These are phyloP conservation scores for Microcebus tavaratra DNA, from an alignment of 2,113 vertebrate species.

Conservation along the genomic window DNA sequence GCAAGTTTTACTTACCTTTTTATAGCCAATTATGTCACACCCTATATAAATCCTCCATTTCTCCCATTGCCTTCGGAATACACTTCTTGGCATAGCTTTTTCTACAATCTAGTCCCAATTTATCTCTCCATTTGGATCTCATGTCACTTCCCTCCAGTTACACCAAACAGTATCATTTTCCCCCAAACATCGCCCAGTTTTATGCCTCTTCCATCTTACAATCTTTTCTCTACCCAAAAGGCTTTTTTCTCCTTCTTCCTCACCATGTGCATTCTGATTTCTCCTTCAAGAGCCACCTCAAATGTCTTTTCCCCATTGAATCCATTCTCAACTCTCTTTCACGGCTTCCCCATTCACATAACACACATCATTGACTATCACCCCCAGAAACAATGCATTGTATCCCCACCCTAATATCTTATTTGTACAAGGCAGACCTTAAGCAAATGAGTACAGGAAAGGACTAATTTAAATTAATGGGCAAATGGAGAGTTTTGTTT, in stretches of 20 bases:
- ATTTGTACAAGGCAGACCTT: not conserved
- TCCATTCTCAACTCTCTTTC: not conserved
- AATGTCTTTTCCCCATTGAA: not conserved
- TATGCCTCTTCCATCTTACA: not conserved
- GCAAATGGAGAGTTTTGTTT: not conserved
- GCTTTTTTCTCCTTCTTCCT: not conserved
- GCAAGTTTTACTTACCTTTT: not conserved
- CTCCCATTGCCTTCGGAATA: not conserved
- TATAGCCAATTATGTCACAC: not conserved
- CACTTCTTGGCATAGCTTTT: not conserved
- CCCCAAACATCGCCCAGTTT: not conserved
- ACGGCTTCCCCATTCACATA: not conserved
- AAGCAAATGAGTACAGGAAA: not conserved
- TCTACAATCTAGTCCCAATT: not conserved
- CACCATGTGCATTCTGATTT: not conserved
- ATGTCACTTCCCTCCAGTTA: not conserved
- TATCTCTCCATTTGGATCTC: not conserved
- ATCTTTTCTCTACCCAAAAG: not conserved
- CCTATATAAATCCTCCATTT: not conserved
- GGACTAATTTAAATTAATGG: not conserved
- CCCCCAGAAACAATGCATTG: not conserved
- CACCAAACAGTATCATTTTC: not conserved
- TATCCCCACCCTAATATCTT: not conserved
- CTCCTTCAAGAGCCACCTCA: not conserved
- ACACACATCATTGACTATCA: not conserved